A percentile compares a stretch with the other conserved stretches of the same genome.
Conservation (phyloP, 2,797 vertebrate genomes). For the Epinephelus coioides region DNA sequence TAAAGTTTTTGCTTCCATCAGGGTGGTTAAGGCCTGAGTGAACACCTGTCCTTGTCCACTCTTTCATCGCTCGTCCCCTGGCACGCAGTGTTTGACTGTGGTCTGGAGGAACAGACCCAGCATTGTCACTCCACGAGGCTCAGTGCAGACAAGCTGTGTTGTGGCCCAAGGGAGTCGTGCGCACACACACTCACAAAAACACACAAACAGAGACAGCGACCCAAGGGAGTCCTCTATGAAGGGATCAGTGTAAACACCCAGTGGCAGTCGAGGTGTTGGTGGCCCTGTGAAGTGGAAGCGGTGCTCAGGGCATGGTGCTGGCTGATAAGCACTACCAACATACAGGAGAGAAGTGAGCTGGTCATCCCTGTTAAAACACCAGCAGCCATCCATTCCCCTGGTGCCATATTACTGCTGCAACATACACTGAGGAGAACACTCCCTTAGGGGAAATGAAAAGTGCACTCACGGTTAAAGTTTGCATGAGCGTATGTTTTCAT, state of each 20-base stretch:
- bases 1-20: slow-evolving; percentile 8
- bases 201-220: slow-evolving; percentile 54
- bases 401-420: slow-evolving; percentile 39
- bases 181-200: neutral
- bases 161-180: slow-evolving; percentile 45
- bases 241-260: slow-evolving; percentile 84
- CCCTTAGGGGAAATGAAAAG: slow-evolving; percentile 29
- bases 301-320: slow-evolving; percentile 69
- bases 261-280: slow-evolving; percentile 74
- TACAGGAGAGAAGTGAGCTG: slow-evolving; percentile 66
- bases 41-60: slow-evolving; percentile 47
- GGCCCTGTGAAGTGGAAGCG: slow-evolving; percentile 77
- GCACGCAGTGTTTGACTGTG: slow-evolving; percentile 42
- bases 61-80: slow-evolving; percentile 39
- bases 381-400: slow-evolving; percentile 28
- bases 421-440: slow-evolving; percentile 30
- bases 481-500: neutral
- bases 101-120: slow-evolving; percentile 57
- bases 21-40: slow-evolving; percentile 43
- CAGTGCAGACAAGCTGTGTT: slow-evolving; percentile 62
- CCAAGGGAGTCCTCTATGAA: slow-evolving; percentile 73
- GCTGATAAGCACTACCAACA: slow-evolving; percentile 73
- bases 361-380: slow-evolving; percentile 70
- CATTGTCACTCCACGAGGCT: slow-evolving; percentile 59
- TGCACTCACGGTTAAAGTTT: slow-evolving; percentile 5